phyloP scores from a whole-genome alignment of 30 jellyfish, hydroid and myxozoan species.

The Chrysaora quinquecirrha region DNA sequence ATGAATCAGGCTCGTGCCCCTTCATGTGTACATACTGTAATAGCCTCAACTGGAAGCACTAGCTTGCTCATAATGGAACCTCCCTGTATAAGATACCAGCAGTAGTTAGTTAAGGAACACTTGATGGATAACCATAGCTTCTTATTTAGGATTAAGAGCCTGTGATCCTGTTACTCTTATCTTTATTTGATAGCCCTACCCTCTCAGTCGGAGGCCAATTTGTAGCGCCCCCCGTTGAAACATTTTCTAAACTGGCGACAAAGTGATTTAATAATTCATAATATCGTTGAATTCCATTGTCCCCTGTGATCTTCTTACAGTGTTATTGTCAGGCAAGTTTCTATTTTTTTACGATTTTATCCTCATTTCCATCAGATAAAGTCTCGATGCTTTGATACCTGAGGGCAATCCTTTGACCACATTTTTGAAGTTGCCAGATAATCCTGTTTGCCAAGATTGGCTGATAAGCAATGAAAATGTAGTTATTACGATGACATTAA shows the following conservation, averaged over 20 bases:
- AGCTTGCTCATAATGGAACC: too few species aligned
- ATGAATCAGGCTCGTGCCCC: too few species aligned
- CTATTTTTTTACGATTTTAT: conserved; percentile 27
- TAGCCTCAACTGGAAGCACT: too few species aligned
- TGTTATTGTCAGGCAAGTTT: conserved; percentile 41
- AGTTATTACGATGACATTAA: not conserved
- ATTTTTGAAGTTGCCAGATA: conserved; percentile 30
- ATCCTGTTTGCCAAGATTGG: conserved; percentile 10
- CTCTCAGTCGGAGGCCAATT: too few species aligned
- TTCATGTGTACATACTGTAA: too few species aligned
- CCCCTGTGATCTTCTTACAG: conserved; percentile 34
- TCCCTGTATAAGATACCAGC: too few species aligned
- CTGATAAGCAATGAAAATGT: conserved; percentile 20
- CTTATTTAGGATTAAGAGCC: too few species aligned
- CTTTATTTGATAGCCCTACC: too few species aligned
- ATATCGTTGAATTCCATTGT: conserved; percentile 23
- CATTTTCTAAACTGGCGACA: conserved; percentile 56
- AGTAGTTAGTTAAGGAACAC: too few species aligned
- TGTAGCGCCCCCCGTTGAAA: conserved; percentile 6
- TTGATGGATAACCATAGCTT: too few species aligned
- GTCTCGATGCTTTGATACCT: conserved; percentile 51
- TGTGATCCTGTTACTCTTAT: too few species aligned
- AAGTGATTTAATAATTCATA: conserved; percentile 46
- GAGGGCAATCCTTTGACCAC: conserved; percentile 41
- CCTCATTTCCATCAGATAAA: conserved; percentile 35